phyloP scores from a whole-genome alignment of 2,113 vertebrate genomes.

The Poicephalus meyeri region DNA sequence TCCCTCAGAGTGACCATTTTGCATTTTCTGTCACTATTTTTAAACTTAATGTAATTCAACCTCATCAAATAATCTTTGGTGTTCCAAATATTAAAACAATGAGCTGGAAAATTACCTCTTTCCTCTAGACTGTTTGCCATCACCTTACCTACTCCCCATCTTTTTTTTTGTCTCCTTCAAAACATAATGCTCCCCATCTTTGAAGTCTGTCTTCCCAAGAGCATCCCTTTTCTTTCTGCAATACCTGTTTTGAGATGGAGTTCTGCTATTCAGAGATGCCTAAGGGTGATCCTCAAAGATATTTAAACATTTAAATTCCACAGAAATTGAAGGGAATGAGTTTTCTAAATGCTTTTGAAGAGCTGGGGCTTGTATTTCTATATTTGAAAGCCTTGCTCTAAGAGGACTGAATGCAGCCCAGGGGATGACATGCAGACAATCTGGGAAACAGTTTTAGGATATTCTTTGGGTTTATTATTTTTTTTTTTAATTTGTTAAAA shows the following conservation, averaged over 20 bases:
- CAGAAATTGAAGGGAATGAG: not conserved
- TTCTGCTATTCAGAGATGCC: slow-evolving; percentile 20
- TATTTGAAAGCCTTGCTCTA: not conserved
- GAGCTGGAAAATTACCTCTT: not conserved
- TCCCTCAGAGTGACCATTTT: not conserved
- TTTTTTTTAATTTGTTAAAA: not conserved
- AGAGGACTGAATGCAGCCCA: not conserved
- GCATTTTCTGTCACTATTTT: not conserved
- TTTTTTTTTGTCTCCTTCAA: not conserved
- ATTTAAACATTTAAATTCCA: slow-evolving; percentile 17
- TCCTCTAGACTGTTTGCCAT: not conserved
- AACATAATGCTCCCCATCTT: not conserved
- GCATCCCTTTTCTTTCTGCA: not conserved
- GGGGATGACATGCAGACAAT: not conserved
- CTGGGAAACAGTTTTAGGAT: not conserved
- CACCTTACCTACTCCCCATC: not conserved
- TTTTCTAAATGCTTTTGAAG: slow-evolving; percentile 13
- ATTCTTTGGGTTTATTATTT: not conserved
- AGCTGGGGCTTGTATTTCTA: not conserved
- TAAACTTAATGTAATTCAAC: not conserved
- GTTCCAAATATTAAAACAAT: slow-evolving; percentile 4
- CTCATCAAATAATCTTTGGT: not conserved
- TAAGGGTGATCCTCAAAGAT: slow-evolving; percentile 23
- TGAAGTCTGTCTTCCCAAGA: not conserved
- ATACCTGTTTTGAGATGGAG: not conserved